Conservation (phyloP, 2,797 vertebrate species). For the Leontocebus nigricollis region DNA sequence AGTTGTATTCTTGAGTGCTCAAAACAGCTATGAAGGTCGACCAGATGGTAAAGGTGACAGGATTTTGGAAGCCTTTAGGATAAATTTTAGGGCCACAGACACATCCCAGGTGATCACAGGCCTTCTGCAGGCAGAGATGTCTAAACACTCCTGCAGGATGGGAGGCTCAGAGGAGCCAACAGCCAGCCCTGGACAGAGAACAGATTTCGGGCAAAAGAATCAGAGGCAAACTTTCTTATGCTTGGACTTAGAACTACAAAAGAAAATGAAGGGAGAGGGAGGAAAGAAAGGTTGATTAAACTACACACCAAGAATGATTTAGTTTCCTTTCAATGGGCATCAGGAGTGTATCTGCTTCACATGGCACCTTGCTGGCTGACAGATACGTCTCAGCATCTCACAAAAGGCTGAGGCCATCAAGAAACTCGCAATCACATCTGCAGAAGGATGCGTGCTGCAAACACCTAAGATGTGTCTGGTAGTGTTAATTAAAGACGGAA, state of each 20-base stretch:
- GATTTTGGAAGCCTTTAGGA: not conserved
- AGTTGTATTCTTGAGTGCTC: not conserved
- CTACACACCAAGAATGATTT: accelerated
- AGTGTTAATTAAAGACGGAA: not conserved
- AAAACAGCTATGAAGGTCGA: not conserved
- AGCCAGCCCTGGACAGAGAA: not conserved
- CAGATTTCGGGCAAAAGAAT: not conserved
- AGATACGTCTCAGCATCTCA: not conserved
- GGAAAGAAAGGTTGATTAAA: not conserved
- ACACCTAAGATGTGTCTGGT: not conserved
- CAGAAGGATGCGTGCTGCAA: not conserved
- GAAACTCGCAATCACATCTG: not conserved
- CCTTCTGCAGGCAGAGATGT: accelerated
- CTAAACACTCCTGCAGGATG: accelerated
- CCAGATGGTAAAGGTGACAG: accelerated
- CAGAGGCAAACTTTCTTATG: not conserved
- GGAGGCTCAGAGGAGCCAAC: not conserved
- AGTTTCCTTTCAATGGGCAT: not conserved
- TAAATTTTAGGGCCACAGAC: not conserved
- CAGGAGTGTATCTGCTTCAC: not conserved
- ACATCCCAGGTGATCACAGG: accelerated
- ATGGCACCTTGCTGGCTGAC: accelerated
- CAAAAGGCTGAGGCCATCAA: not conserved
- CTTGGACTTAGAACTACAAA: not conserved
- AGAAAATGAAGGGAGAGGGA: not conserved